A percentile compares a stretch with the other conserved stretches of the same genome.
phyloP scores from a whole-genome alignment of 2,797 vertebrate species.

The Rhabdomys pumilio region DNA sequence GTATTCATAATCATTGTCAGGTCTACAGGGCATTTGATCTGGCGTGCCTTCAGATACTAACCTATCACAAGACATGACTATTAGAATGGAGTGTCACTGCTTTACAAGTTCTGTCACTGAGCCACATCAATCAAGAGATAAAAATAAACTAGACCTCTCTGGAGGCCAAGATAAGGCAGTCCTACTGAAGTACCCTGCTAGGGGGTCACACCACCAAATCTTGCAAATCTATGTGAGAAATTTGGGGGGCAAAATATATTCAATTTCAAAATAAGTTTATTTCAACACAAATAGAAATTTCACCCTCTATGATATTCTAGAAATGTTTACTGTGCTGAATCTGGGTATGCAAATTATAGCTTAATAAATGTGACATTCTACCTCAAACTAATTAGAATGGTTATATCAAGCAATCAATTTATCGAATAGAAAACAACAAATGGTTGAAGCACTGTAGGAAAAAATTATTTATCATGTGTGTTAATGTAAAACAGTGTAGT shows the following conservation, averaged over 20 bases:
- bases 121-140: not conserved
- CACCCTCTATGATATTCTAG: not conserved
- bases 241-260: slow-evolving; percentile 31
- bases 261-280: slow-evolving; percentile 2
- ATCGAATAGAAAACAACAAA: not conserved
- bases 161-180: not conserved
- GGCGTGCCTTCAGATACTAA: not conserved
- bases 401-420: not conserved
- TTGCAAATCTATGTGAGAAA: not conserved
- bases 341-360: not conserved
- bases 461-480: not conserved
- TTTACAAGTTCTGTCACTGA: not conserved
- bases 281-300: slow-evolving; percentile 37
- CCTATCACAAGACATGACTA: not conserved
- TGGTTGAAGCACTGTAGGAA: not conserved
- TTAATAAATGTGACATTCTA: slow-evolving; percentile 53
- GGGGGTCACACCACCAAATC: not conserved
- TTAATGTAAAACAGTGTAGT: not conserved
- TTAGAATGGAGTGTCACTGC: not conserved
- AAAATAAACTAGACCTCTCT: not conserved
- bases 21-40: not conserved
- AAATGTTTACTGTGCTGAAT: not conserved
- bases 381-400: not conserved
- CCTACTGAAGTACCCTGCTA: not conserved
- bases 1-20: not conserved